These are phyloP conservation scores for Sisyra terminalis DNA, from an alignment of 2,888 invertebrate genomes.

Conservation along the genomic window DNA sequence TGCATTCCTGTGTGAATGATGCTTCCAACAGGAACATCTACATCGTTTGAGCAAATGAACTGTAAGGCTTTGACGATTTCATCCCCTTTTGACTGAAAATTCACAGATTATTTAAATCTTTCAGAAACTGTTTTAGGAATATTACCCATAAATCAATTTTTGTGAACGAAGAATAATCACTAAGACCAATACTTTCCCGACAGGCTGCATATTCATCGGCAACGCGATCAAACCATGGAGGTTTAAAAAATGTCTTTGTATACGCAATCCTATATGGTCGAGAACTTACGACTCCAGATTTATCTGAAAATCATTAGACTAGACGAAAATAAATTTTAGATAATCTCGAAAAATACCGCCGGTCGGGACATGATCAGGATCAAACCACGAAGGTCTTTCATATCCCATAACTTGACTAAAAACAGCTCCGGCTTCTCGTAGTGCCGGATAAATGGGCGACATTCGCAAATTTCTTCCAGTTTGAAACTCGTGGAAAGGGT, in stretches of 20 bases:
- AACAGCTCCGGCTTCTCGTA: slow-evolving; percentile 81
- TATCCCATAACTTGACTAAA: slow-evolving; percentile 98
- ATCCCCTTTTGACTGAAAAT: slow-evolving; percentile 54
- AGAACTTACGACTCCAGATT: slow-evolving; percentile 27
- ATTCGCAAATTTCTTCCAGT: slow-evolving; percentile 80
- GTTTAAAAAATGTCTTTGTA: slow-evolving; percentile 79
- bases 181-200: slow-evolving; percentile 77
- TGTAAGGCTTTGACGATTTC: slow-evolving; percentile 85
- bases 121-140: slow-evolving; percentile 9
- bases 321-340: not conserved
- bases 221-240: slow-evolving; percentile 83
- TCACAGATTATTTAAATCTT: not conserved
- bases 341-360: not conserved
- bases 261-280: slow-evolving; percentile 50
- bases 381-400: slow-evolving; percentile 88
- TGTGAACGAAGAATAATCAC: slow-evolving; percentile 95
- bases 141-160: slow-evolving; percentile 85
- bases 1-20: slow-evolving; percentile 98
- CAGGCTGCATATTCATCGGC: slow-evolving; percentile 85
- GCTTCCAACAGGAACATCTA: slow-evolving; percentile 82
- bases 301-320: slow-evolving; percentile 9
- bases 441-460: slow-evolving; percentile 87
- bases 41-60: slow-evolving; percentile 88
- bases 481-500: slow-evolving; percentile 73
- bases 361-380: slow-evolving; percentile 28